phyloP scores from a whole-genome alignment of 2,113 vertebrate genomes.

The Larimichthys crocea region DNA sequence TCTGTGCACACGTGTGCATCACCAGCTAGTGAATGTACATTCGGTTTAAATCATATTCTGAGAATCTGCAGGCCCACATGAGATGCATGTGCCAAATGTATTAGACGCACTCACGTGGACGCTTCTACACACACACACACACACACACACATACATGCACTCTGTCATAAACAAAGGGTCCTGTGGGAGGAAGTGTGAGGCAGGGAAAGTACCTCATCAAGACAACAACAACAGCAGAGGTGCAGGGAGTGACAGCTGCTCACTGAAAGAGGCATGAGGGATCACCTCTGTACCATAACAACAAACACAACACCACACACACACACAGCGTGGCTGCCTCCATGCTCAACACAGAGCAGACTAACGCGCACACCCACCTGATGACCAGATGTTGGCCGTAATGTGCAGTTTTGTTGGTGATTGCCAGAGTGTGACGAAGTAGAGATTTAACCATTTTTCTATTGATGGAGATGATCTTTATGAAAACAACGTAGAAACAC shows the following conservation, averaged over 20 bases:
- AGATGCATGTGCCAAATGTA: slow-evolving; percentile 21
- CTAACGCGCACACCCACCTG: not conserved
- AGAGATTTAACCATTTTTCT: not conserved
- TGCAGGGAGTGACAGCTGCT: slow-evolving; percentile 73
- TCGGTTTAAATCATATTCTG: slow-evolving; percentile 36
- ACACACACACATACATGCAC: slow-evolving; percentile 35
- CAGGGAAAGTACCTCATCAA: slow-evolving; percentile 74
- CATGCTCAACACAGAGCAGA: not conserved
- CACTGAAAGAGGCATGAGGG: slow-evolving; percentile 55
- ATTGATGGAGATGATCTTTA: not conserved
- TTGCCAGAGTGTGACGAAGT: not conserved
- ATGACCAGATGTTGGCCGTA: not conserved
- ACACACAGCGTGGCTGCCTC: not conserved
- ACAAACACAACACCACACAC: slow-evolving; percentile 15
- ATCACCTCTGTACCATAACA: slow-evolving; percentile 67
- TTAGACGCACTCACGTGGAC: slow-evolving; percentile 10
- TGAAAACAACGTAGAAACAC: not conserved
- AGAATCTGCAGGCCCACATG: slow-evolving; percentile 49
- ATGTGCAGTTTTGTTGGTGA: not conserved
- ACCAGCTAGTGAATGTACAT: not conserved
- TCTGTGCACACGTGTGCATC: not conserved
- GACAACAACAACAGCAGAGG: slow-evolving; percentile 77
- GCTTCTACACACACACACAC: slow-evolving; percentile 23
- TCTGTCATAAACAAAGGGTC: slow-evolving; percentile 68
- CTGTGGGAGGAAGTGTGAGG: slow-evolving; percentile 77